Conservation (phyloP, 2,113 vertebrate genomes). For the Odocoileus hemionus region DNA sequence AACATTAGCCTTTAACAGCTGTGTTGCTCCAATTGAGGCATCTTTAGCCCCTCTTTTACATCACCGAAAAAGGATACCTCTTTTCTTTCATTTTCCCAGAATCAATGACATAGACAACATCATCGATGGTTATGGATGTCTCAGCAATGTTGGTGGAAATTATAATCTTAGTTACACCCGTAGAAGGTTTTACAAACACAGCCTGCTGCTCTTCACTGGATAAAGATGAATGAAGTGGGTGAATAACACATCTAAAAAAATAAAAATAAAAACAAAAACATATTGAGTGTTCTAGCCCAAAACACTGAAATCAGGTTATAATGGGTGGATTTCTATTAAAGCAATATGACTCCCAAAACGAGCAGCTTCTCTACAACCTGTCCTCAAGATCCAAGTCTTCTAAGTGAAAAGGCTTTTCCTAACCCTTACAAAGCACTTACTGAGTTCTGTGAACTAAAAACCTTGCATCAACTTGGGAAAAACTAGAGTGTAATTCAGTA, state of each 20-base stretch:
- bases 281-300: neutral
- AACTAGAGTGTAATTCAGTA: neutral
- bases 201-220: conserved; percentile 96
- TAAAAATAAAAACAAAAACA: conserved; percentile 28
- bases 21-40: neutral
- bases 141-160: conserved; percentile 99
- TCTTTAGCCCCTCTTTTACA: neutral
- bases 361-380: neutral
- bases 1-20: neutral
- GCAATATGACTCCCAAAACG: neutral
- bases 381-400: neutral
- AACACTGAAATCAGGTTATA: neutral
- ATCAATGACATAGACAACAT: conserved; percentile 96
- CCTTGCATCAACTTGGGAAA: neutral
- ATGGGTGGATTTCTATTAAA: neutral
- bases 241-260: conserved; percentile 88
- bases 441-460: conserved; percentile 17
- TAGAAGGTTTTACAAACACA: conserved; percentile 90
- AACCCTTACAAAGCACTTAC: neutral
- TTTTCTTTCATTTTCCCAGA: conserved; percentile 99
- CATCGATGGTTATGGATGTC: conserved; percentile 97
- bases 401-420: neutral
- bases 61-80: conserved; percentile 80
- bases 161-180: conserved; percentile 93
- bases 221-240: conserved; percentile 94